Conservation (phyloP, 2,113 vertebrate species). For the Lucifuga dentata region DNA sequence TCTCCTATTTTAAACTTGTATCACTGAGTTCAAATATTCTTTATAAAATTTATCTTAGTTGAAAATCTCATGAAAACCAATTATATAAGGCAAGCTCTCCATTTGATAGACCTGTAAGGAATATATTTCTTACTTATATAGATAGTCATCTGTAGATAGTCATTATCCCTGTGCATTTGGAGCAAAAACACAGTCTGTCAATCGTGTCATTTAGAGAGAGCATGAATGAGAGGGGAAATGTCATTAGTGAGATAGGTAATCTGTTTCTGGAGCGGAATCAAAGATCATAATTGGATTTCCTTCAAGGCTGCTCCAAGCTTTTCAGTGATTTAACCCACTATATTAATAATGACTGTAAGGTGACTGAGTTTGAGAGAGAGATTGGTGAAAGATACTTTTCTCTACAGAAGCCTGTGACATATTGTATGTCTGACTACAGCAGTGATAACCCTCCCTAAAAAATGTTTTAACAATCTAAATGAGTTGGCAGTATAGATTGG, state of each 20-base stretch:
- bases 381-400: conserved; percentile 52
- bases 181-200: conserved; percentile 68
- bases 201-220: conserved; percentile 67
- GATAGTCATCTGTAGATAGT: no score
- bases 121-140: no score
- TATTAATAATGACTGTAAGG: conserved; percentile 69
- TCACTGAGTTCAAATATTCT: conserved; percentile 54
- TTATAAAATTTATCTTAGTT: conserved; percentile 58
- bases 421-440: conserved; percentile 42
- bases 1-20: conserved; percentile 38
- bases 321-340: conserved; percentile 58
- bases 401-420: conserved; percentile 33
- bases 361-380: conserved; percentile 50
- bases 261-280: conserved; percentile 75
- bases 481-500: conserved; percentile 29
- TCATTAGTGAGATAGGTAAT: conserved; percentile 78
- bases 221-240: conserved; percentile 76
- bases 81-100: conserved; percentile 69
- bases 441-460: not conserved
- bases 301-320: conserved; percentile 71
- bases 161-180: conserved; percentile 59
- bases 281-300: conserved; percentile 79
- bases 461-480: conserved; percentile 38
- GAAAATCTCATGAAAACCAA: conserved; percentile 61
- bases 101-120: conserved; percentile 72